Conservation (phyloP, 2,888 invertebrate species). For the Acanthopleura granulata region DNA sequence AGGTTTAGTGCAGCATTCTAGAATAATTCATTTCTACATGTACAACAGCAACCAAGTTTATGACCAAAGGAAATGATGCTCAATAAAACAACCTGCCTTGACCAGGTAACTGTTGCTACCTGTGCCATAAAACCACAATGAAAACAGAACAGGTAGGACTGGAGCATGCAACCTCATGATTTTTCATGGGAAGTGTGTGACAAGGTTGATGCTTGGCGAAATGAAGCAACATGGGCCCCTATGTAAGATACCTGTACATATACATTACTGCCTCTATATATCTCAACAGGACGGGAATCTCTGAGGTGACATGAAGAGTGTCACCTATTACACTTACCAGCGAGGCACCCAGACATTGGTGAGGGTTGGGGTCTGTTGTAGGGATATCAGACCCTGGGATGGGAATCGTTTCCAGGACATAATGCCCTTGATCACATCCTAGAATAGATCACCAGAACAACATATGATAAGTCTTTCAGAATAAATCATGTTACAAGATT, state of each 20-base stretch:
- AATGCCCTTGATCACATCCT: constrained; percentile 66
- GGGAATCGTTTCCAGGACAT: constrained; percentile 70
- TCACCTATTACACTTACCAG: constrained; percentile 53
- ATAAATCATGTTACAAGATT: neutral
- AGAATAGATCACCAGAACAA: constrained; percentile 19
- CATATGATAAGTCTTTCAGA: neutral
- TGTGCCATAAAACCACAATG: too few relatives aligned
- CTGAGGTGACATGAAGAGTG: too few relatives aligned
- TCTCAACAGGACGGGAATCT: too few relatives aligned
- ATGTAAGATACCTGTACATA: too few relatives aligned
- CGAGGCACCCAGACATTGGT: constrained; percentile 68
- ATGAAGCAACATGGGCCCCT: too few relatives aligned
- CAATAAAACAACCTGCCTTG: neutral
- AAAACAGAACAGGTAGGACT: too few relatives aligned
- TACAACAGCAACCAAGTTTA: neutral
- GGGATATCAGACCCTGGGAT: constrained; percentile 65
- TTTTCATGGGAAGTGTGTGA: too few relatives aligned
- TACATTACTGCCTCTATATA: too few relatives aligned
- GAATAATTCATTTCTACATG: neutral
- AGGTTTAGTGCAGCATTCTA: neutral
- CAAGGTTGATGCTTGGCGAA: too few relatives aligned
- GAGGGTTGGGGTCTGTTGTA: constrained; percentile 65
- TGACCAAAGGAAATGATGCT: neutral
- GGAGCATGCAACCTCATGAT: too few relatives aligned
- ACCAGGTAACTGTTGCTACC: neutral